phyloP scores from a whole-genome alignment of 2,888 invertebrate genomes.

The Desoria tigrina region DNA sequence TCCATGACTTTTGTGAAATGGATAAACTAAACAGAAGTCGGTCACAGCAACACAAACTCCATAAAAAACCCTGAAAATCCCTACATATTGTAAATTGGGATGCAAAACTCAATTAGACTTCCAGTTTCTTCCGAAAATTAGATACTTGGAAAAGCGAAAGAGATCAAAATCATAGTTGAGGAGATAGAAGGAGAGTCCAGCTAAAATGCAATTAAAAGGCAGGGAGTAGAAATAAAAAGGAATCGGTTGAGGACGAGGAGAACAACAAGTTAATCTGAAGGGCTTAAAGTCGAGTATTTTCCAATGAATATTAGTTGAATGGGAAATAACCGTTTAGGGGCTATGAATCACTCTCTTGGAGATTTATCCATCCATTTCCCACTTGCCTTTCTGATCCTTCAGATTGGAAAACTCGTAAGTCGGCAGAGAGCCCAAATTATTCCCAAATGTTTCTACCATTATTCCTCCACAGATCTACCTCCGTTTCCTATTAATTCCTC shows the following conservation, averaged over 20 bases:
- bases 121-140: too few relatives aligned
- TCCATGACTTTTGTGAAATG: neutral
- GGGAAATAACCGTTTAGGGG: constrained; percentile 49
- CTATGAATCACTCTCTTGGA: constrained; percentile 43
- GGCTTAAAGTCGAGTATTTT: constrained; percentile 48
- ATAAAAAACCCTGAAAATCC: too few relatives aligned
- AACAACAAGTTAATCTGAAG: constrained; percentile 44
- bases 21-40: too few relatives aligned
- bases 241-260: constrained; percentile 44
- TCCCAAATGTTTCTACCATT: constrained; percentile 33
- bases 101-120: too few relatives aligned
- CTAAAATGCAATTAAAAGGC: constrained; percentile 18
- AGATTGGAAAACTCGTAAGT: constrained; percentile 38
- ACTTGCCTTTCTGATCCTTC: constrained; percentile 42
- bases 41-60: too few relatives aligned
- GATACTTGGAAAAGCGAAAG: too few relatives aligned
- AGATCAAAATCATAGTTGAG: too few relatives aligned
- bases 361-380: constrained; percentile 28
- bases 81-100: too few relatives aligned
- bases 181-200: too few relatives aligned
- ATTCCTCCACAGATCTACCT: neutral
- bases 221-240: constrained; percentile 28
- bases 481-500: too few relatives aligned
- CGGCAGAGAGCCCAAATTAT: constrained; percentile 42
- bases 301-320: constrained; percentile 48